These are phyloP conservation scores for Myotis pilosus DNA, from an alignment of 2,797 vertebrate species.

Conservation along the genomic window DNA sequence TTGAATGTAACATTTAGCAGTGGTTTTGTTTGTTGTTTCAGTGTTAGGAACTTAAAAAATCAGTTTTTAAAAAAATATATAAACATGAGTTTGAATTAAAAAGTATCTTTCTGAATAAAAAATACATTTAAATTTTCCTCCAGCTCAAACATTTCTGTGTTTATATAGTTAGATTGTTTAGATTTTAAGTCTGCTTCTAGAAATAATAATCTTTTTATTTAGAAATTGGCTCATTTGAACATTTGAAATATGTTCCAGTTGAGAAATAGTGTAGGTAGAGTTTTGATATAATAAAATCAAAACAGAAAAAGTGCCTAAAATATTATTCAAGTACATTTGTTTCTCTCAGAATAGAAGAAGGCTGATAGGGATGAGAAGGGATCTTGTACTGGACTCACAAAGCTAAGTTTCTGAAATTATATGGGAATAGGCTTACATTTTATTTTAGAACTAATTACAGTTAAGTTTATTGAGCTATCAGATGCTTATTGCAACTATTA, in stretches of 20 bases:
- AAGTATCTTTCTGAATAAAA: neutral
- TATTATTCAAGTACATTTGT: neutral
- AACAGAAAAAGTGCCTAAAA: neutral
- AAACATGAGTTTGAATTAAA: neutral
- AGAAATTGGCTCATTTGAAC: slow-evolving; percentile 1
- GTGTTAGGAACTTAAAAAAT: neutral
- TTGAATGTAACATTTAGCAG: neutral
- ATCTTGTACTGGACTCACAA: neutral
- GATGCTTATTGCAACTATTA: neutral
- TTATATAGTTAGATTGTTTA: slow-evolving; percentile 18
- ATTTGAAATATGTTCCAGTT: slow-evolving; percentile 12
- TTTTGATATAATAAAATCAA: slow-evolving; percentile 30
- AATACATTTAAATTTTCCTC: neutral
- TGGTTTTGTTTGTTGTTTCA: neutral
- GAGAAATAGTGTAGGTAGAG: neutral
- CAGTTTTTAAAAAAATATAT: neutral
- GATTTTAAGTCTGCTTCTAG: neutral
- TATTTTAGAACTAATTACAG: slow-evolving; percentile 2
- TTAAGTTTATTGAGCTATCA: neutral
- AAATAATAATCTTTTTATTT: slow-evolving; percentile 37
- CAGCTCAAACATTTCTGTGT: neutral
- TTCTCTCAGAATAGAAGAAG: neutral
- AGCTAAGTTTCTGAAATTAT: neutral
- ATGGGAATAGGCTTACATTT: neutral
- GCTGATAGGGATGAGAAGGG: neutral